Conservation (phyloP, 2,888 invertebrate genomes). For the Ectemnius lituratus region DNA sequence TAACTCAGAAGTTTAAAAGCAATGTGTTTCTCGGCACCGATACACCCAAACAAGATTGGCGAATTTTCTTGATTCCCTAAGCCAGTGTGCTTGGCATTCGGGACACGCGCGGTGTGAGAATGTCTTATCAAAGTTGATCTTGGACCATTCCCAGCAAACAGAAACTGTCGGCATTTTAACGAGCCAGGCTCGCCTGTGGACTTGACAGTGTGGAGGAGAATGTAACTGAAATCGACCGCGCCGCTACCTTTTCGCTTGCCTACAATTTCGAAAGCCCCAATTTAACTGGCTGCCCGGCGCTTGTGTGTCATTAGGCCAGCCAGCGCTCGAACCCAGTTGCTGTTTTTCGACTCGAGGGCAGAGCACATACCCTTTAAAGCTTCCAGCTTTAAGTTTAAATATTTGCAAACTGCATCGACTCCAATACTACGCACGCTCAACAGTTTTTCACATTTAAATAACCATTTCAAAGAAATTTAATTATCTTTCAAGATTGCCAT, state of each 20-base stretch:
- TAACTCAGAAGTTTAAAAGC: no score
- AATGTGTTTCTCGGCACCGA: background rate
- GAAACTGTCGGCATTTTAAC: conserved; percentile 50
- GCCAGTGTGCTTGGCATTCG: conserved; percentile 16
- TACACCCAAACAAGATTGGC: conserved; percentile 7
- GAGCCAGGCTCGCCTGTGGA: conserved; percentile 24
- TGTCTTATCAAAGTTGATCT: conserved; percentile 49
- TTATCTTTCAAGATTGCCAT: no score
- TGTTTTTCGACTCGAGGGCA: no score
- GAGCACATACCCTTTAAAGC: no score
- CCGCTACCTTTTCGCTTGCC: conserved; percentile 3
- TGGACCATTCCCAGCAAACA: conserved; percentile 46
- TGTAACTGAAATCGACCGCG: conserved; percentile 46
- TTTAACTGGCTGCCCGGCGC: no score
- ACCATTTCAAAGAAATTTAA: no score
- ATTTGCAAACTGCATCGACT: no score
- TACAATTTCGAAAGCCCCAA: conserved; percentile 10
- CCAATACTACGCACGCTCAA: no score
- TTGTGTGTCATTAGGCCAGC: no score
- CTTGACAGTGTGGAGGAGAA: conserved; percentile 10
- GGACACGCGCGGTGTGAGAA: conserved; percentile 35
- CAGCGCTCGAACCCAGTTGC: no score
- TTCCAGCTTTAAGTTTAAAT: no score
- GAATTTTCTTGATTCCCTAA: conserved; percentile 8
- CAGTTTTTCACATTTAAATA: no score